phyloP scores from a whole-genome alignment of 2,113 vertebrate genomes.

The Pungitius pungitius region DNA sequence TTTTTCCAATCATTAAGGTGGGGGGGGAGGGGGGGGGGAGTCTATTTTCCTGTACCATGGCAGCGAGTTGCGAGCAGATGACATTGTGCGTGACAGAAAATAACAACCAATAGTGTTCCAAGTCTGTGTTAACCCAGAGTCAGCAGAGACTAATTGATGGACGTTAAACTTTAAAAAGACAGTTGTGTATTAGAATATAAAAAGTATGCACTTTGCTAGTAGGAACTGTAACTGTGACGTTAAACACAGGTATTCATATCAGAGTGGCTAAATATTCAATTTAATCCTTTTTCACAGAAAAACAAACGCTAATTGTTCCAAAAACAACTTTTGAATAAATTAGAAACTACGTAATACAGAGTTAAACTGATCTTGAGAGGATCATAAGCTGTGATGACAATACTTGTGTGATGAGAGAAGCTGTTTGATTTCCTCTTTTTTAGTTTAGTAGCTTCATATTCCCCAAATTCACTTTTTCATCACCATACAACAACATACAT shows the following conservation, averaged over 20 bases:
- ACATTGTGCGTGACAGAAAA: constrained; percentile 52
- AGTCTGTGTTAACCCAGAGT: not conserved
- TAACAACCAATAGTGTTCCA: constrained; percentile 29
- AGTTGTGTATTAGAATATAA: constrained; percentile 19
- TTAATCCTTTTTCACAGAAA: not conserved
- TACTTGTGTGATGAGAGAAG: constrained; percentile 24
- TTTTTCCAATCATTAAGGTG: constrained; percentile 47
- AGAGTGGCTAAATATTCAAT: not conserved
- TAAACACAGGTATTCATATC: not conserved
- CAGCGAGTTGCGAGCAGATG: constrained; percentile 30
- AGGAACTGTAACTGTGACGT: not conserved
- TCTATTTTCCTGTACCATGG: constrained; percentile 73
- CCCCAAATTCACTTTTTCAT: not conserved
- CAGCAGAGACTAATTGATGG: constrained; percentile 35
- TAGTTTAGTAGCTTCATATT: not conserved
- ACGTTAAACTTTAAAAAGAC: constrained; percentile 35
- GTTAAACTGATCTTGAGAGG: constrained; percentile 26
- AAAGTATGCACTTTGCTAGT: not conserved
- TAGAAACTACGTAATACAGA: constrained; percentile 12
- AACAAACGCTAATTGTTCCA: not conserved
- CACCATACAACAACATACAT: not conserved
- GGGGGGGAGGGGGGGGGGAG: too few species aligned
- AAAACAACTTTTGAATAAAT: constrained; percentile 14
- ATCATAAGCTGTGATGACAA: constrained; percentile 30
- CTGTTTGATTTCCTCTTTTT: constrained; percentile 15